Conservation (phyloP, 2,113 vertebrate genomes). For the Tiliqua scincoides region DNA sequence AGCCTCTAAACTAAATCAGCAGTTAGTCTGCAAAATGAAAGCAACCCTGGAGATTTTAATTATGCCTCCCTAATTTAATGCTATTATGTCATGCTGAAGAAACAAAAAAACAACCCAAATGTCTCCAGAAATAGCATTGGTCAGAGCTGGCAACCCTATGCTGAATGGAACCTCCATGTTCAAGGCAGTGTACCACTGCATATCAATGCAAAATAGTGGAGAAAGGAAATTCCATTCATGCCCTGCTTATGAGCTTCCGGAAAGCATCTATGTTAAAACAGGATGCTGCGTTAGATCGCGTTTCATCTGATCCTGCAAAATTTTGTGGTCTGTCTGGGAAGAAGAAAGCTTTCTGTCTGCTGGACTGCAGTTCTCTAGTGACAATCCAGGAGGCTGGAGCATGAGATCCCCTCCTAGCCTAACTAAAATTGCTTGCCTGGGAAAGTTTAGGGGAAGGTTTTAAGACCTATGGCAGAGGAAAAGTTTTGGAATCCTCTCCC, state of each 20-base stretch:
- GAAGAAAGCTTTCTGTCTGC: neutral
- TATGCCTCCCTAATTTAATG: neutral
- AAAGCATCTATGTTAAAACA: too few relatives aligned
- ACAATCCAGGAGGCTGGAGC: neutral
- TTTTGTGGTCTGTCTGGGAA: neutral
- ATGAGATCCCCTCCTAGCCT: neutral
- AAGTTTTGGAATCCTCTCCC: neutral
- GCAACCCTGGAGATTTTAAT: too few relatives aligned
- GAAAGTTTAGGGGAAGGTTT: neutral
- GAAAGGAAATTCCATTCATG: neutral
- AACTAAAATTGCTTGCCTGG: neutral
- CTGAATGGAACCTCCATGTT: neutral
- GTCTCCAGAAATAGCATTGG: too few relatives aligned
- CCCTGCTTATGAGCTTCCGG: neutral
- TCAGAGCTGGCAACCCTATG: too few relatives aligned
- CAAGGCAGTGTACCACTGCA: neutral
- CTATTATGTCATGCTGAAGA: too few relatives aligned
- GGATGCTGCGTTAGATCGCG: neutral
- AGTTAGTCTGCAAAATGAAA: too few relatives aligned
- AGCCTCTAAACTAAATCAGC: too few relatives aligned
- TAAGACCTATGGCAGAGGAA: neutral
- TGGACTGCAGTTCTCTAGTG: neutral
- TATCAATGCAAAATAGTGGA: neutral
- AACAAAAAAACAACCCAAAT: too few relatives aligned
- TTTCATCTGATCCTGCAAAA: neutral